These are phyloP conservation scores for Anthophora plumipes DNA, from an alignment of 2,888 invertebrate genomes.

Conservation along the genomic window DNA sequence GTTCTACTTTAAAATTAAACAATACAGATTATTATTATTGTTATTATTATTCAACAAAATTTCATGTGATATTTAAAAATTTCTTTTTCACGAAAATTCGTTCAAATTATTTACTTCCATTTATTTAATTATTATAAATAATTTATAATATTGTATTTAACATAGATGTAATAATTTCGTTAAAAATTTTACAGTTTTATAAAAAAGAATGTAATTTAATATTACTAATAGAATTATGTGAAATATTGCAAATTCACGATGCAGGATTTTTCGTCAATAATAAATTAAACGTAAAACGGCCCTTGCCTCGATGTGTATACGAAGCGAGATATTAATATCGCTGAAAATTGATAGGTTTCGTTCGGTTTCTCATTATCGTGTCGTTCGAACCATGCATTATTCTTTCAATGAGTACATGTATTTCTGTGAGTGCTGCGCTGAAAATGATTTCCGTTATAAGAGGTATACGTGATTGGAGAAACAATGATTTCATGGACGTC, in stretches of 20 bases:
- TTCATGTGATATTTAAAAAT: too few relatives aligned
- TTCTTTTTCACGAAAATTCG: too few relatives aligned
- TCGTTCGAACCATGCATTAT: neutral
- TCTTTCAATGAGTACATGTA: neutral
- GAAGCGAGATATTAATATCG: neutral
- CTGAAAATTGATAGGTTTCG: neutral
- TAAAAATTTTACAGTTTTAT: too few relatives aligned
- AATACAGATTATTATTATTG: neutral
- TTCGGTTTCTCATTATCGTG: neutral
- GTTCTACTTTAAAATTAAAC: neutral
- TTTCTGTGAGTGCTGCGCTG: conserved; percentile 1
- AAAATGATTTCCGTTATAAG: conserved; percentile 37
- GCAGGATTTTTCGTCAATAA: too few relatives aligned
- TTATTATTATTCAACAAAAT: neutral
- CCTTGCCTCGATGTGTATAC: neutral
- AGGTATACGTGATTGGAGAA: conserved; percentile 39
- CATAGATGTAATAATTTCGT: too few relatives aligned
- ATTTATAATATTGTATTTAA: too few relatives aligned
- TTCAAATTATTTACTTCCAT: too few relatives aligned
- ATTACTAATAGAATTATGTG: too few relatives aligned
- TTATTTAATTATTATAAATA: too few relatives aligned
- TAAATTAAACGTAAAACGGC: neutral
- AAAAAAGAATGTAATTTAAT: too few relatives aligned
- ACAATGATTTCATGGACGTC: conserved; percentile 26
- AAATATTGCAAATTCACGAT: too few relatives aligned